Percentiles rank a stretch among this genome's conserved stretches.
Conservation (phyloP, 2,888 invertebrate species). For the Agapostemon virescens region DNA sequence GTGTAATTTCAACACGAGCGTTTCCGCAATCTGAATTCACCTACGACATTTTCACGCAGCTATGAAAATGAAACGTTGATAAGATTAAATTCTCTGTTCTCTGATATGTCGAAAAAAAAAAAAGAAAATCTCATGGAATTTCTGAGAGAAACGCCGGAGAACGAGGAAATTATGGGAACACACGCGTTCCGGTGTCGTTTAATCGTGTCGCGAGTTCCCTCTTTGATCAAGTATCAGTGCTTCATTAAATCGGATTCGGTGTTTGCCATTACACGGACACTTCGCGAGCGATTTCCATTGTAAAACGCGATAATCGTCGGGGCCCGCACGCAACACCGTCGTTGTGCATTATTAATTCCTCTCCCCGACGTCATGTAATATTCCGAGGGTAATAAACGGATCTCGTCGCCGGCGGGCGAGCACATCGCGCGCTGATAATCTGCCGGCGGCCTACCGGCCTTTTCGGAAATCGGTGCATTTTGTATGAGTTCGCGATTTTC, state of each 20-base stretch:
- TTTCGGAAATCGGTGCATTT: conserved; percentile 57
- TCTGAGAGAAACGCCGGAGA: neutral
- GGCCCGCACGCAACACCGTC: conserved; percentile 42
- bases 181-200: conserved; percentile 17
- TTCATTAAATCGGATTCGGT: conserved; percentile 58
- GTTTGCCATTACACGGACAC: conserved; percentile 57
- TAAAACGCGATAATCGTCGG: conserved; percentile 64
- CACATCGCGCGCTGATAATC: conserved; percentile 45
- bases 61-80: neutral
- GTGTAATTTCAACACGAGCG: neutral
- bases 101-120: neutral
- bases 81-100: neutral
- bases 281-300: conserved; percentile 60
- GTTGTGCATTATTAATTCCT: conserved; percentile 65
- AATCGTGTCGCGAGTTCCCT: conserved; percentile 11
- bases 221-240: conserved; percentile 41
- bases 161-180: neutral
- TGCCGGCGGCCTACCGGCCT: conserved; percentile 27
- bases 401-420: conserved; percentile 30
- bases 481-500: conserved; percentile 54
- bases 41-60: neutral
- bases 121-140: neutral
- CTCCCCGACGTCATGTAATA: conserved; percentile 56
- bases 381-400: conserved; percentile 66
- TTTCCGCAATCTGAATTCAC: neutral